Evolutionary conservation across 2,888 invertebrate species (phyloP).

Genomic region (Lathronympha strigana): DNA sequence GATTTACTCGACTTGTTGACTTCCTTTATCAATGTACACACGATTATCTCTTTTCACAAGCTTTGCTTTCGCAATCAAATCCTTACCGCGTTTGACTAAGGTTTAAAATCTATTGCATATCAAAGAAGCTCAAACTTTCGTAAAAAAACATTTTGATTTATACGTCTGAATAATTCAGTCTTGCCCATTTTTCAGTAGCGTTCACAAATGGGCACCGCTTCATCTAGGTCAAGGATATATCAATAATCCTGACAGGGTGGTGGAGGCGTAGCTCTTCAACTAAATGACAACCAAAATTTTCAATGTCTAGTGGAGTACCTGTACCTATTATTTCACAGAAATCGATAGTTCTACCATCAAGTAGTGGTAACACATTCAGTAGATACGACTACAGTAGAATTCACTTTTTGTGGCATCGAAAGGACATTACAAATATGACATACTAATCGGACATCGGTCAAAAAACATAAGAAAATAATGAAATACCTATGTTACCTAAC

Average conservation of each 20-base stretch:
- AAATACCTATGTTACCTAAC: too few relatives aligned
- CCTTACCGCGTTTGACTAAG: constrained; percentile 3
- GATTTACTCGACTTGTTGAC: constrained; percentile 13
- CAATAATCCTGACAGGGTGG: constrained; percentile 37
- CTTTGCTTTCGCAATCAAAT: not conserved
- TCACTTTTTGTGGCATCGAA: too few relatives aligned
- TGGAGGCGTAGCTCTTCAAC: constrained; percentile 22
- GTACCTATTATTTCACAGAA: constrained; percentile 9
- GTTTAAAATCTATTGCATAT: not conserved
- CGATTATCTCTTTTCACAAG: constrained; percentile 4
- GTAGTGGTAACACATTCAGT: not conserved
- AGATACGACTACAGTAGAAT: too few relatives aligned
- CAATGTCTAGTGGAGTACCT: not conserved
- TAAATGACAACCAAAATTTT: constrained; percentile 32
- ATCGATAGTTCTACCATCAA: constrained; percentile 12
- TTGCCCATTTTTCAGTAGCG: constrained; percentile 38
- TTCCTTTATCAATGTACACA: constrained; percentile 19
- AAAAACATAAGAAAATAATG: too few relatives aligned
- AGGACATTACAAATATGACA: too few relatives aligned
- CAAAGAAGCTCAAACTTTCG: constrained; percentile 13
- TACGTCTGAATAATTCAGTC: constrained; percentile 40
- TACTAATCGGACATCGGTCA: too few relatives aligned
- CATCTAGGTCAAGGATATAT: constrained; percentile 42
- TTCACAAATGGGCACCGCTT: constrained; percentile 38
- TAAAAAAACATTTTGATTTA: constrained; percentile 38